Evolutionary conservation across 2,888 invertebrate species (phyloP).

Genomic region (Sminthurides aquaticus): DNA sequence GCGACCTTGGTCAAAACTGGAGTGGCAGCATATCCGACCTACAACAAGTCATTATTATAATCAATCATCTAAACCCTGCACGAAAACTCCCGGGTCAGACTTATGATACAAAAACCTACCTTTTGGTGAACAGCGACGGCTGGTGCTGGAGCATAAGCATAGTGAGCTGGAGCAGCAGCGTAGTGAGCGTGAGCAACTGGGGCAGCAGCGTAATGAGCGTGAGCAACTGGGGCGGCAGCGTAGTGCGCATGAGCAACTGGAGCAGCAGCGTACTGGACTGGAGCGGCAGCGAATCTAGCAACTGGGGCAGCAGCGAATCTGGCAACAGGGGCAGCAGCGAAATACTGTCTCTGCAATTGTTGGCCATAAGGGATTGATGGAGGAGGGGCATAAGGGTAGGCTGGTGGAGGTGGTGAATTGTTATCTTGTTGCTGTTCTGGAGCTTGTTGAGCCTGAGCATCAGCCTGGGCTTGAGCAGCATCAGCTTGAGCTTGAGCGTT

Average conservation of each 20-base stretch:
- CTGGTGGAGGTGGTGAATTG: neutral
- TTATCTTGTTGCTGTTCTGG: neutral
- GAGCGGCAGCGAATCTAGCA: conserved; percentile 36
- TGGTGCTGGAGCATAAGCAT: conserved; percentile 34
- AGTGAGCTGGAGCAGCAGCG: conserved; percentile 19
- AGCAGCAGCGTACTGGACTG: conserved; percentile 20
- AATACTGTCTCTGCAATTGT: too few species aligned
- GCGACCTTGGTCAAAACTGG: conserved; percentile 45
- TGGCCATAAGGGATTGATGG: conserved; percentile 45
- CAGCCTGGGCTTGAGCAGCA: conserved; percentile 39
- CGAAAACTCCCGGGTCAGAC: neutral
- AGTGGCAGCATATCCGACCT: conserved; percentile 41
- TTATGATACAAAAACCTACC: conserved; percentile 24
- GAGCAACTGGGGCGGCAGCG: conserved; percentile 19
- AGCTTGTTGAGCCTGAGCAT: conserved; percentile 37
- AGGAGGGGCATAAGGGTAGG: conserved; percentile 43
- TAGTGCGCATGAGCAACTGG: conserved; percentile 20
- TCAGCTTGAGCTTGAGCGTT: conserved; percentile 1
- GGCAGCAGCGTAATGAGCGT: conserved; percentile 30
- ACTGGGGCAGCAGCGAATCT: conserved; percentile 24
- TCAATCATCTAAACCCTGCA: neutral
- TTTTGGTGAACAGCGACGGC: conserved; percentile 39
- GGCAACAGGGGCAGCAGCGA: conserved; percentile 45
- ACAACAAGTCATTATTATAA: too few species aligned
- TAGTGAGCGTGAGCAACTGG: conserved; percentile 26